Evolutionary conservation across 2,113 vertebrate genomes (phyloP), one percentile per base, ranked within the genome.

Genomic region (Columbina picui): DNA sequence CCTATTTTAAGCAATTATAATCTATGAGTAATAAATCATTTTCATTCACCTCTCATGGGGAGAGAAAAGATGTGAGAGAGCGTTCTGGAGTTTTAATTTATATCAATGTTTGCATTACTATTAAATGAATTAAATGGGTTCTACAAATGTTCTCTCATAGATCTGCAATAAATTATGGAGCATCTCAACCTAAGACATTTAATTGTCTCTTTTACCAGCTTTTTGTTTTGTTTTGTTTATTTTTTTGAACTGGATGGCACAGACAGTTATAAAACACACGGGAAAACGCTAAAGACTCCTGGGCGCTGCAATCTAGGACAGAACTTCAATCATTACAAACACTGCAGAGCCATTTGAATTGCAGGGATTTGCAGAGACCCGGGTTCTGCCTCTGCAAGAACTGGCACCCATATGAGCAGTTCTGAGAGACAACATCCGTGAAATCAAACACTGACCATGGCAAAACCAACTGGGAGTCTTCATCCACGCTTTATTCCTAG

Each of bases 1-100:
- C 96, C 96, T 97, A 97, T 98, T 98, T 98, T 97, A 97, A 96
- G 97, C 97, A 97, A 98, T 98, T 97, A 98, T 96, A 97, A 97
- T 97, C 97, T 92, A 84, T 91, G 84, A 97, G 97, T 97, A 97
- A 98, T 97, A 97, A 95, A 94, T 97, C 96, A 95, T 94, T 96
- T 96, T 95, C 63, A 45, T 75, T 95, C 96, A 81, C 93, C 90
- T 96, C 96, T 97, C 97, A 96, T 73, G 96, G 95, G 97, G 96
- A 56, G 65, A 81, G 45, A 84, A 88, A 84, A 94, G 94, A 92
- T 87, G 86, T 95, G 65, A 93, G 95, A 96, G 89, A 82, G 86
- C 29, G 6, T 95, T 96, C 94, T 36, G 12, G 77, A 96, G 90
- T 94, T 92, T 97, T 93, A 61, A 45, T 95, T 97, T 94, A 83